Base-by-base conservation (phyloP, 1,140 invertebrate species). In the Danaus plexippus region DNA sequence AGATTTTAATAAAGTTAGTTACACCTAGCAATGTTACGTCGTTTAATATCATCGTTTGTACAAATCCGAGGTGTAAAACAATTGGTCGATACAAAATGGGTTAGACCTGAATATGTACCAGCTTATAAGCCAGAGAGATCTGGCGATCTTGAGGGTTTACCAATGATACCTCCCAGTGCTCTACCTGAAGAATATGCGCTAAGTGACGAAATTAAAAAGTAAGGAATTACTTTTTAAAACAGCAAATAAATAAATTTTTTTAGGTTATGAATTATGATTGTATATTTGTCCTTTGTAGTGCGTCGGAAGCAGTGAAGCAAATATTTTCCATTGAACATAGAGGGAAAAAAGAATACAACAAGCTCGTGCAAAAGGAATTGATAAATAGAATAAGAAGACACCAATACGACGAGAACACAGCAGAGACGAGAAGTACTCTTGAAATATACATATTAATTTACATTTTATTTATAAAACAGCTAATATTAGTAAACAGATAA, bases 261-360 rank as follows among this genome's bases (percentile, higher is more conserved):
- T 41, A 4, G 45, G 12, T 13, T 32, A 9, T 15, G 46, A 54
- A 52, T 44, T 18, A 47, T 43, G 10, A 43, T 9, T 12, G 10
- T 42, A 44, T 11, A 10, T 51, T 59, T 42, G 10, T 88, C 2
- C 22, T 32, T 32, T 88, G 59, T 66, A 91, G 90, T 68, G 90
- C 89, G 40, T 73, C 89, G 66, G 90, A 92, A 54, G 60, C 86
- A 43, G 90, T 93, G 0, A 90, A 90, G 62, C 90, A 85, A 69
- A 66, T 93, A 48, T 92, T 92, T 64, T 89, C 87, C n/a, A 73
- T 92, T 3, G 87, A 90, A 47, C 91, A 89, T 80, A 80, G 89
- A 53, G 88, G 88, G 5, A 66, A 73, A n/a, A 88, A 75, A 54
- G 82, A 88, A 67, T 77, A 79, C 11, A 84, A 79, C 48, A 59